phyloP scores from a whole-genome alignment of 2,888 invertebrate species.

The Aethes cnicana region DNA sequence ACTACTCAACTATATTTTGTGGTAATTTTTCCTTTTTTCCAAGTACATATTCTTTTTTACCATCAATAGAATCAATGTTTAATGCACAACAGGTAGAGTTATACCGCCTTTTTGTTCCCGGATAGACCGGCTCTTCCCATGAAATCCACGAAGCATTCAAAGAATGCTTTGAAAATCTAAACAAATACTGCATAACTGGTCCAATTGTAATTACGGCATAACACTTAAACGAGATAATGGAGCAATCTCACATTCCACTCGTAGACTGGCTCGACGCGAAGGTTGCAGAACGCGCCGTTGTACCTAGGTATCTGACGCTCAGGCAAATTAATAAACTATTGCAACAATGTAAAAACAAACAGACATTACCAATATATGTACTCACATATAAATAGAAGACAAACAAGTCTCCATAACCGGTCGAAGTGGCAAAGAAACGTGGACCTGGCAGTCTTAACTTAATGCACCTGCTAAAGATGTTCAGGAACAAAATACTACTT shows the following conservation, averaged over 20 bases:
- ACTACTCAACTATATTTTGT: no score
- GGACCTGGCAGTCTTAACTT: no score
- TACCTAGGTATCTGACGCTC: constrained; percentile 40
- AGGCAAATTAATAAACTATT: constrained; percentile 29
- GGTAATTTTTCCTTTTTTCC: no score
- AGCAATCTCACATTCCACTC: constrained; percentile 56
- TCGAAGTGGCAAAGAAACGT: neutral
- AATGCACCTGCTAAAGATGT: constrained; percentile 28
- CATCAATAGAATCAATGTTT: no score
- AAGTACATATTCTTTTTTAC: no score
- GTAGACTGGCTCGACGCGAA: no score
- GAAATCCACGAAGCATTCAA: constrained; percentile 8
- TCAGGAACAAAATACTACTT: constrained; percentile 1
- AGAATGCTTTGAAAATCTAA: constrained; percentile 10
- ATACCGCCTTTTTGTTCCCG: no score
- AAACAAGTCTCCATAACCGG: constrained; percentile 8
- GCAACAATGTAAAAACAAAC: neutral
- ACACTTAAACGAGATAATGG: constrained; percentile 44
- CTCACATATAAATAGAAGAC: neutral
- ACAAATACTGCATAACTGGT: constrained; percentile 34
- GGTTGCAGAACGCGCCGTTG: constrained; percentile 39
- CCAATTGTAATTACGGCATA: constrained; percentile 46
- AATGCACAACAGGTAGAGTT: no score
- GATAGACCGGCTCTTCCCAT: neutral
- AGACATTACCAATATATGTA: neutral